Base-by-base conservation (phyloP, 2,888 invertebrate genomes). In the Mimachlamys varia region DNA sequence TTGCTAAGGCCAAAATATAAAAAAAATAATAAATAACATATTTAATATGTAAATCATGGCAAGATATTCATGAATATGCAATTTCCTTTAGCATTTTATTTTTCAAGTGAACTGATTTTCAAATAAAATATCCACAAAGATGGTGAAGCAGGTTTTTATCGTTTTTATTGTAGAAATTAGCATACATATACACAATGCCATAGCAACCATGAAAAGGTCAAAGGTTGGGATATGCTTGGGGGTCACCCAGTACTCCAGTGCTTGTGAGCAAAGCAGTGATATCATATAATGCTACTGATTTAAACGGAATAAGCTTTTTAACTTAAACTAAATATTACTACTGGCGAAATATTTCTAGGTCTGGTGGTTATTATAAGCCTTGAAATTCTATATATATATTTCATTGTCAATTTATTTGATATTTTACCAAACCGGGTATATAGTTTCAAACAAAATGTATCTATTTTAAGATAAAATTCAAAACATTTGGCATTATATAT, bases 101-200 rank as follows among this genome's bases (percentile, higher is more conserved):
- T 44, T 44, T 44, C 44, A 44, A 44, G 3, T 44, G 44, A 44
- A 53, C 53, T 53, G 19, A 53, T 53, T 53, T 58, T 22, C 19
- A 58, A 58, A 58, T 58, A 58, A 58, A 58, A 58, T 58, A n/a
- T 58, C 58, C 58, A 58, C 58, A 58, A 58, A 58, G 58, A 58
- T 58, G n/a, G 7, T 10, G n/a, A n/a, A 58, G 58, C 58, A 58
- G 58, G 22, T 58, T 58, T 58, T 58, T 58, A 58, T 58, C 19
- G 4, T 58, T 58, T 58, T 58, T 58, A 58, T 58, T 58, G 58
- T 58, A 58, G 58, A 58, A 58, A 58, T 58, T 58, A 58, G 58
- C 58, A 58, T 58, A 58, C 58, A 58, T 58, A 58, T 58, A 58
- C 58, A 58, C 58, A 58, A 58, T 58, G 58, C 58, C 58, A 58